Percentiles rank a stretch among this genome's conserved stretches.
These are phyloP conservation scores for Solenopsis invicta DNA, from an alignment of 1,140 invertebrate genomes.

Conservation along the genomic window DNA sequence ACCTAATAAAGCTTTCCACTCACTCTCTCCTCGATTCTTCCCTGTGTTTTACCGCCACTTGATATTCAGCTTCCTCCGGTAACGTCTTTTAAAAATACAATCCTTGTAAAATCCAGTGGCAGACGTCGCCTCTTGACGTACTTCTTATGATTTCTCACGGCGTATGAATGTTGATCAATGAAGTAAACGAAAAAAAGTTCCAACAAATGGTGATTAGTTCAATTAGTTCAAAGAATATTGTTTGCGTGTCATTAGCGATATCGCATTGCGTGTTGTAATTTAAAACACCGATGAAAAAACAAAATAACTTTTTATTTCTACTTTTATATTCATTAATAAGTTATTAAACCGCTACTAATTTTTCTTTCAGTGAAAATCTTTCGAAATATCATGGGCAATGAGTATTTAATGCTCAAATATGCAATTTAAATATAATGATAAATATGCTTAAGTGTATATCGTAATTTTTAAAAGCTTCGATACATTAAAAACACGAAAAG, in stretches of 20 bases:
- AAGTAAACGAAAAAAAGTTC: background rate
- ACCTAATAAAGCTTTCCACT: constrained; percentile 64
- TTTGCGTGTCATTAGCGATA: background rate
- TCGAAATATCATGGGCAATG: background rate
- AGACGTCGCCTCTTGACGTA: background rate
- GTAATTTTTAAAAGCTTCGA: background rate
- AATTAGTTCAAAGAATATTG: background rate
- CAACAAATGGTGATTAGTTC: constrained; percentile 16
- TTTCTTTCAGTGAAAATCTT: background rate
- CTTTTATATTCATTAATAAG: background rate
- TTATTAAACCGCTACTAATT: background rate
- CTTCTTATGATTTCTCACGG: background rate
- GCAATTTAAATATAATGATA: background rate
- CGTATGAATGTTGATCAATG: background rate
- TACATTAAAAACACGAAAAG: background rate
- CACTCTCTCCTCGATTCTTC: constrained; percentile 41
- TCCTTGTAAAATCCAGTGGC: background rate
- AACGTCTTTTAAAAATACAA: constrained; percentile 49
- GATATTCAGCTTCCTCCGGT: constrained; percentile 9
- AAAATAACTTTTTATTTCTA: background rate
- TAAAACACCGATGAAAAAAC: background rate
- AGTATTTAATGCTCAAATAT: background rate
- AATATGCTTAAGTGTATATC: background rate
- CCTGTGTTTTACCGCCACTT: background rate
- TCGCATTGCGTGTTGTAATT: background rate